Conservation (phyloP, 92 coral and sea anemone genomes). For the Bergia sp. region DNA sequence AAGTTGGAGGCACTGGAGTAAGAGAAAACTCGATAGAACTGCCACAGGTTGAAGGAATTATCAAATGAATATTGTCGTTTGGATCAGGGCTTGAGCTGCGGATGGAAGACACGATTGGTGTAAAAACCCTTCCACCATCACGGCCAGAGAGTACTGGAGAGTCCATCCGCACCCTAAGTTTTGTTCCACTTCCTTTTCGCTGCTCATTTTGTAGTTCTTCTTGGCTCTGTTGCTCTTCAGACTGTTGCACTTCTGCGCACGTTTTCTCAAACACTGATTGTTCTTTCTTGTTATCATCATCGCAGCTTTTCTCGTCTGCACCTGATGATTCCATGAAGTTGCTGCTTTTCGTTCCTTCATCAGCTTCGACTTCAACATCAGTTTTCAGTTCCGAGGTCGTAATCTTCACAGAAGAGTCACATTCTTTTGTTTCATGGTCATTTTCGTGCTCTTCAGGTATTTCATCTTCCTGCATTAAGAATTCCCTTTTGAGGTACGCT, state of each 20-base stretch:
- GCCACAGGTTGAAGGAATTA: conserved; percentile 37
- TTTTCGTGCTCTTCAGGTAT: conserved; percentile 25
- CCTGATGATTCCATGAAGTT: neutral
- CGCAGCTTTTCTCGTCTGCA: neutral
- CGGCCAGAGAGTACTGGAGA: conserved; percentile 29
- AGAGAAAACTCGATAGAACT: conserved; percentile 38
- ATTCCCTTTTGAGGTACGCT: conserved; percentile 81
- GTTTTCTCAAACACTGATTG: neutral
- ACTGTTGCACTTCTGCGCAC: neutral
- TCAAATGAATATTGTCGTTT: conserved; percentile 35
- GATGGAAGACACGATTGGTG: conserved; percentile 45
- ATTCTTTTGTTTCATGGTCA: neutral
- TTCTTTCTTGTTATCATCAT: neutral
- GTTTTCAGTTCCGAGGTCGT: neutral
- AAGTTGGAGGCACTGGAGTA: conserved; percentile 18
- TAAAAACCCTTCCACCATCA: conserved; percentile 39
- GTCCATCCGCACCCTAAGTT: conserved; percentile 35
- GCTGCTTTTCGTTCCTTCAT: neutral
- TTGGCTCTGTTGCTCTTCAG: neutral
- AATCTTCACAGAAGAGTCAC: neutral
- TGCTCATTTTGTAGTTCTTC: neutral
- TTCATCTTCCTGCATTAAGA: conserved; percentile 56
- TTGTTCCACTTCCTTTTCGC: conserved; percentile 21
- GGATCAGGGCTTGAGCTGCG: conserved; percentile 49
- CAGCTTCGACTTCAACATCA: neutral